These are phyloP conservation scores for Sepiola atlantica DNA, from an alignment of 2,888 invertebrate species.

Conservation along the genomic window DNA sequence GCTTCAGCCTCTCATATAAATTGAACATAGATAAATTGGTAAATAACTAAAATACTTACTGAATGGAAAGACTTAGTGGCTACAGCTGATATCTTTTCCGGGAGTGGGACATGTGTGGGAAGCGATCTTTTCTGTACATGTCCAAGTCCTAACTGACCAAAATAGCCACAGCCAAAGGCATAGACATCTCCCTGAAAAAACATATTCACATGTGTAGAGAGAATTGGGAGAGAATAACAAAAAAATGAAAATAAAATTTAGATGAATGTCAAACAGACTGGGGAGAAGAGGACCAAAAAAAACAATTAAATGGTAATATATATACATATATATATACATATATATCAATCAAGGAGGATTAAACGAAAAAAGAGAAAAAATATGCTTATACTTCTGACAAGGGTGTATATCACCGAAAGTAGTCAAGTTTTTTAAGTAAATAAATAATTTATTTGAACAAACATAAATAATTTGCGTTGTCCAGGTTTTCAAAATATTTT, in stretches of 20 bases:
- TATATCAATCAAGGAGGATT: no score
- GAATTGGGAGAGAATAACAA: not conserved
- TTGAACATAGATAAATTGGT: no score
- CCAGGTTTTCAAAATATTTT: no score
- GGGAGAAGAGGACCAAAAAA: not conserved
- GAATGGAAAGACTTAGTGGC: constrained; percentile 85
- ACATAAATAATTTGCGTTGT: no score
- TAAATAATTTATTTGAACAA: no score
- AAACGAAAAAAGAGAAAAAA: no score
- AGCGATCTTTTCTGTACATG: constrained; percentile 66
- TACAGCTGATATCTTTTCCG: constrained; percentile 75
- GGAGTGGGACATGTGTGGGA: constrained; percentile 58
- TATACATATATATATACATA: no score
- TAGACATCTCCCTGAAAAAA: constrained; percentile 80
- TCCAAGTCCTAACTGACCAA: constrained; percentile 85
- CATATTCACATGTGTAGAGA: not conserved
- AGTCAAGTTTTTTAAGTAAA: no score
- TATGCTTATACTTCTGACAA: no score
- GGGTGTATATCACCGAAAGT: no score
- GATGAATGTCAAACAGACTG: not conserved
- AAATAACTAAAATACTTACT: constrained; percentile 77
- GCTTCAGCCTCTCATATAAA: no score
- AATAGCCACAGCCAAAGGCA: constrained; percentile 85
- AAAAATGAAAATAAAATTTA: not conserved
- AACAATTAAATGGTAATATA: not conserved